Evolutionary conservation across 2,113 vertebrate genomes (phyloP).

Genomic region (Dicaeum eximium): DNA sequence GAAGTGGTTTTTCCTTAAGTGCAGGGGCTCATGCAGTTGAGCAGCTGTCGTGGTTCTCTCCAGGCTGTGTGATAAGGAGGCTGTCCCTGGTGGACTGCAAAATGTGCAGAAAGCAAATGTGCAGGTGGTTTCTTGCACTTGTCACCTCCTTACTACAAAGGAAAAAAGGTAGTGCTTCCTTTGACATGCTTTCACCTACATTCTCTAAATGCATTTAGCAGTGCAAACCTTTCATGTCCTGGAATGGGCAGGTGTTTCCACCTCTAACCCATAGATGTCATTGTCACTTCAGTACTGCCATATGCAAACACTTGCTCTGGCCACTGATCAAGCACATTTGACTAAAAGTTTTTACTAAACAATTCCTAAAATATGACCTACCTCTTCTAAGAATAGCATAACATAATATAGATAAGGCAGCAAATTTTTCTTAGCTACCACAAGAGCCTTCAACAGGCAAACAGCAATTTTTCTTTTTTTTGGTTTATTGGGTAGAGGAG

Average conservation of each 20-base stretch:
- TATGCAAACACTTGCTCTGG: neutral
- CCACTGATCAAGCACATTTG: neutral
- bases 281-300: neutral
- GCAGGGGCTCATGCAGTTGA: neutral
- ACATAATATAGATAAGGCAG: neutral
- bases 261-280: neutral
- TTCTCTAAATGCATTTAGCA: neutral
- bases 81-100: neutral
- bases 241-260: neutral
- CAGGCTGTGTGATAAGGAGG: neutral
- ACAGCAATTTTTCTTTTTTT: conserved; percentile 23
- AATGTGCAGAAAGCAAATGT: neutral
- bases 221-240: neutral
- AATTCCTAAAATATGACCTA: neutral
- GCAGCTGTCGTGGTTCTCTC: fast-evolving
- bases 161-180: neutral
- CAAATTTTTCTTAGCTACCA: neutral
- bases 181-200: neutral
- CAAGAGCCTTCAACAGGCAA: neutral
- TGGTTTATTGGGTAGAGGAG: neutral
- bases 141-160: neutral
- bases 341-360: neutral
- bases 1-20: neutral
- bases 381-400: neutral
- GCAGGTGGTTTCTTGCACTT: neutral